A percentile compares a stretch with the other conserved stretches of the same genome.
phyloP scores from a whole-genome alignment of 2,113 vertebrate species.

The Atlantisia rogersi region DNA sequence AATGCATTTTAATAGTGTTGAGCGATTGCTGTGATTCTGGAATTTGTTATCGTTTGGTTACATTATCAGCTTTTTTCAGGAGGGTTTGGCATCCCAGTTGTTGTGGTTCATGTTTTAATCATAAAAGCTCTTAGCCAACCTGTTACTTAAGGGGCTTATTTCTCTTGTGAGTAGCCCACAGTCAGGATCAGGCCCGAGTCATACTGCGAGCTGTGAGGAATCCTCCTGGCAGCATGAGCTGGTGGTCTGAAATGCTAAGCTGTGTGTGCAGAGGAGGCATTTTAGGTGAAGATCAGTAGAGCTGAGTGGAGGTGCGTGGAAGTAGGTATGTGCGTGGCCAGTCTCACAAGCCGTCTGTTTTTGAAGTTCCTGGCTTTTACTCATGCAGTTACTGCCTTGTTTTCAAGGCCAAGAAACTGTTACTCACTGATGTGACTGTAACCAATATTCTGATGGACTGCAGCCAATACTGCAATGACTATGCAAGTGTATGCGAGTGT shows the following conservation, averaged over 20 bases:
- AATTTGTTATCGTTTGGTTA: neutral
- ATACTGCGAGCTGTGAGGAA: neutral
- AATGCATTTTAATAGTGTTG: neutral
- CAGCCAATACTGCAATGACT: neutral
- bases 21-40: fast-evolving
- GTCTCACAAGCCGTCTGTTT: neutral
- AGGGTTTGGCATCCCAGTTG: neutral
- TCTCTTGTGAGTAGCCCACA: neutral
- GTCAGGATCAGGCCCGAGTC: neutral
- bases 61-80: neutral
- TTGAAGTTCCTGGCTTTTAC: neutral
- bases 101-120: neutral
- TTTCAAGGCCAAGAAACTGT: neutral
- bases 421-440: neutral
- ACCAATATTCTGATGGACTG: neutral
- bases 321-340: neutral
- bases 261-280: neutral
- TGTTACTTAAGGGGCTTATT: neutral
- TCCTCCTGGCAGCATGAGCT: neutral
- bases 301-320: neutral
- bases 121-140: neutral
- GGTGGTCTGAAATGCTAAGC: neutral
- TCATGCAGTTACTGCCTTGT: neutral
- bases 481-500: neutral
- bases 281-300: neutral